phyloP scores from a whole-genome alignment of 2,113 vertebrate genomes.

The Cervus canadensis region DNA sequence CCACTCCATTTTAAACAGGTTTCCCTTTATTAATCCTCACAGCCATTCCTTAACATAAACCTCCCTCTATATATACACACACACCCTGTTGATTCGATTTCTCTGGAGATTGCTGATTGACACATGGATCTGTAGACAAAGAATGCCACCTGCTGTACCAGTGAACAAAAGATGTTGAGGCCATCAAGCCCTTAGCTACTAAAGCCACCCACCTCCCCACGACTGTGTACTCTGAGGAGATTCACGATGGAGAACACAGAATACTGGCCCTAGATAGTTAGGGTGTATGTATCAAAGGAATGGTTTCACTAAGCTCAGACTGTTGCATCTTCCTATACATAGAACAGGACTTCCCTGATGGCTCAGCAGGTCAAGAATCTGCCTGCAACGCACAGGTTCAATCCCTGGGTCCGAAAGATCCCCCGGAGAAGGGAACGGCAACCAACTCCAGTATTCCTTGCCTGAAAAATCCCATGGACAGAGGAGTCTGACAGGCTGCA shows the following conservation, averaged over 20 bases:
- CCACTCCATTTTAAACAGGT: not conserved
- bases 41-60: not conserved
- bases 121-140: not conserved
- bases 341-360: not conserved
- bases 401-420: not conserved
- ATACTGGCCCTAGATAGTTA: not conserved
- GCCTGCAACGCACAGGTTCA: not conserved
- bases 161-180: not conserved
- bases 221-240: not conserved
- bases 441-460: not conserved
- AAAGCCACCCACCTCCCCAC: not conserved
- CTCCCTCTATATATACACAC: accelerated
- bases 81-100: not conserved
- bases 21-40: not conserved
- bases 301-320: not conserved
- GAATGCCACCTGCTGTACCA: not conserved
- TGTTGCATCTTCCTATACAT: not conserved
- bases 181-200: not conserved
- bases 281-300: not conserved
- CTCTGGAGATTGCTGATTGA: not conserved
- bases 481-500: not conserved
- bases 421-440: not conserved
- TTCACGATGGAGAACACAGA: not conserved
- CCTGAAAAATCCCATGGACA: not conserved
- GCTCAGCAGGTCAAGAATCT: not conserved